Conservation (phyloP, 1,140 invertebrate genomes). For the Saccostrea cuccullata region DNA sequence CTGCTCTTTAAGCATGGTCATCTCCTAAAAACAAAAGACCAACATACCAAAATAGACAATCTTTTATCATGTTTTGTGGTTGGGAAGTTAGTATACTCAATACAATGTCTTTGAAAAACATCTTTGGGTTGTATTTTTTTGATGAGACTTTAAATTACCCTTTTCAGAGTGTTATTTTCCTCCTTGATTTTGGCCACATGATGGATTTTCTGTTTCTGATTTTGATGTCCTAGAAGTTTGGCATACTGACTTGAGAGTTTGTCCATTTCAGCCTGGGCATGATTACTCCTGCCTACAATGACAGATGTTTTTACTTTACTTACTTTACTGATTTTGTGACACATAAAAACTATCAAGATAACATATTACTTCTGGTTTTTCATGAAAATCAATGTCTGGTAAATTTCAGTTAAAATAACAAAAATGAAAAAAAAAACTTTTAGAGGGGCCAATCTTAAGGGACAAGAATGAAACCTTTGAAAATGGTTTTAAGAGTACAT, state of each 20-base stretch:
- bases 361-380: too few relatives aligned
- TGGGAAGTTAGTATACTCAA: conserved; percentile 33
- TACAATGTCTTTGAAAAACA: too few relatives aligned
- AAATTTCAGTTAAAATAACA: too few relatives aligned
- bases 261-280: conserved; percentile 79
- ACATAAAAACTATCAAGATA: too few relatives aligned
- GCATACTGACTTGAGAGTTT: conserved; percentile 83
- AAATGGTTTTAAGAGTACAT: too few relatives aligned
- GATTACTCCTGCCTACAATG: conserved; percentile 61
- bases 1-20: conserved; percentile 63
- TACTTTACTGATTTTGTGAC: neutral
- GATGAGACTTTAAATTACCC: conserved; percentile 75
- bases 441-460: too few relatives aligned
- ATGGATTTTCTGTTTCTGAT: conserved; percentile 85
- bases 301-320: neutral
- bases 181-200: conserved; percentile 83
- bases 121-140: too few relatives aligned
- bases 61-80: too few relatives aligned
- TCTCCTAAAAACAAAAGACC: conserved; percentile 57
- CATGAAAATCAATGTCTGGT: too few relatives aligned
- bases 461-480: too few relatives aligned
- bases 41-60: neutral
- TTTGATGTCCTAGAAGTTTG: conserved; percentile 84
- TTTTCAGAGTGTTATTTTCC: conserved; percentile 80
- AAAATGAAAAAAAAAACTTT: too few relatives aligned